phyloP scores from a whole-genome alignment of 2,113 vertebrate genomes.

The Microcebus murinus region DNA sequence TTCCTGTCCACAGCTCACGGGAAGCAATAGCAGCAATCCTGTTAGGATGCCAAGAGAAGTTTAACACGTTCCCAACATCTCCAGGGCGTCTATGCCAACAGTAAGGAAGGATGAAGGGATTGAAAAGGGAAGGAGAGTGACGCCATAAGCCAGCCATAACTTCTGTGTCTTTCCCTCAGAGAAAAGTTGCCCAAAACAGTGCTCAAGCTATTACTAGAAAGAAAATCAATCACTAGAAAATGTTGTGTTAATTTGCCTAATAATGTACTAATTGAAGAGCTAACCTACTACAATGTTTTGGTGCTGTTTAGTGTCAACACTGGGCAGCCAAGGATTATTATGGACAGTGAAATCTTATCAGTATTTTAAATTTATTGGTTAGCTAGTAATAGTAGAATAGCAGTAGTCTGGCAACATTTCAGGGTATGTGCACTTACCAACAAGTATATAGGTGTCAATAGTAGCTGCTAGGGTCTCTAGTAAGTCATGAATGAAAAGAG shows the following conservation, averaged over 20 bases:
- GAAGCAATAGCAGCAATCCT: background rate
- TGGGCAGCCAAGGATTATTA: background rate
- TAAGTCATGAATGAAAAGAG: background rate
- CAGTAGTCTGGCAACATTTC: too few relatives aligned
- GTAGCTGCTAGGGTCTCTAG: too few relatives aligned
- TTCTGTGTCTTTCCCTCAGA: background rate
- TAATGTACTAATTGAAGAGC: background rate
- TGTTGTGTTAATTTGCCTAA: background rate
- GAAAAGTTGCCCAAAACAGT: background rate
- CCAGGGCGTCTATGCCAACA: background rate
- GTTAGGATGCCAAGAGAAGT: background rate
- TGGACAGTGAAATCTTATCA: background rate
- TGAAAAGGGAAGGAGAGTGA: background rate
- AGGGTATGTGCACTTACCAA: too few relatives aligned
- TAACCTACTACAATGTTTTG: background rate
- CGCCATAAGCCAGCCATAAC: background rate
- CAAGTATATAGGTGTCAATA: too few relatives aligned
- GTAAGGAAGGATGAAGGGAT: fast-evolving
- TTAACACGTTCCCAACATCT: background rate
- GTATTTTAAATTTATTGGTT: background rate
- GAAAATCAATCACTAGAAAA: background rate
- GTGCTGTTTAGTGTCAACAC: background rate
- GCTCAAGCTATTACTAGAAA: background rate
- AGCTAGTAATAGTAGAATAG: background rate
- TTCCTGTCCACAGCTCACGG: background rate